Evolutionary conservation across 35 echinoderm and acorn worm genomes (phyloP), one percentile per base, ranked within the genome.

Genomic region (Holothuria glaberrima): DNA sequence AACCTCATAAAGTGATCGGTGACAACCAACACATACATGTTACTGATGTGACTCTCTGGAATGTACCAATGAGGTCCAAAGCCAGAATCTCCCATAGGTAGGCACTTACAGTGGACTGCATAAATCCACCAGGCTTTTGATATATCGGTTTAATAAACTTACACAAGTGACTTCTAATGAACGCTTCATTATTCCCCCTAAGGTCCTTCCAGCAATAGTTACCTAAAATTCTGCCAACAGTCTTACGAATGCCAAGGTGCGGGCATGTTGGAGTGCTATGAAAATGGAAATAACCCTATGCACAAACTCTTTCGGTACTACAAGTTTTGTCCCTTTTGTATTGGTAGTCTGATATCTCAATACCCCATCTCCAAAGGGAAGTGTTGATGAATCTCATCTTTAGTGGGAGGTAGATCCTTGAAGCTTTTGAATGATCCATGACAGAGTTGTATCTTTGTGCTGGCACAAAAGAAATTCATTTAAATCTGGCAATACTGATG

Each of bases 1-100:
- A 86, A 86, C 32, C 60, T 86, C n/a, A 59, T 66, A 68, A 86
- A 86, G 29, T 68, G 59, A 32, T 86, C 59, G 4, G 83, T 86
- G 19, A 86, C 12, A 18, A 86, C 59, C 38, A 86, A n/a, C n/a
- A n/a, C n/a, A n/a, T n/a, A n/a, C n/a, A n/a, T n/a, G n/a, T n/a
- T n/a, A n/a, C n/a, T n/a, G 27, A 21, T 32, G 3, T 5, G 7
- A 69, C 83, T 86, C 20, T 86, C 12, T 66, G 30, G 67, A 86
- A 86, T 28, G 83, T 58, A 22, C 83, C 61, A 14, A 86, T 28
- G 5, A 86, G 29, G 35, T 86, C 83, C 83, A 86, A 38, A 29
- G 83, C 83, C 19, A 86, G 3, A 34, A 86, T 24, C 31, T 86
- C 59, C 83, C 83, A 86, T 68, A 59, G 83, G 31, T 41, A 29